Conservation (phyloP, 2,797 vertebrate genomes). For the Labeo calbasu region DNA sequence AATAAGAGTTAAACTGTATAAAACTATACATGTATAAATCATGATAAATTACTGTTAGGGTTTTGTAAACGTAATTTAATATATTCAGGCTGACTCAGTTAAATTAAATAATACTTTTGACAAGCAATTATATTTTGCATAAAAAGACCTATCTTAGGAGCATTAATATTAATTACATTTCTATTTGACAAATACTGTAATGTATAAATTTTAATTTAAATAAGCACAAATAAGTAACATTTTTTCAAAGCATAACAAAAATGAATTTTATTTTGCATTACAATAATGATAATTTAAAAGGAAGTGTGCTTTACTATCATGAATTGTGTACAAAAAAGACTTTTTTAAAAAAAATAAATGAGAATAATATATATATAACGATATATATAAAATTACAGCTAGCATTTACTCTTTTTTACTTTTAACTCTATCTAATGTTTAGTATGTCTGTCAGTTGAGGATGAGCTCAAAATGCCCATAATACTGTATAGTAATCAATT, state of each 20-base stretch:
- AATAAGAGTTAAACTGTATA: not conserved
- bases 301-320: not conserved
- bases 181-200: not conserved
- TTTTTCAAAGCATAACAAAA: not conserved
- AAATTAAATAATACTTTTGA: not conserved
- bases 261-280: not conserved
- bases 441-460: not conserved
- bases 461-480: not conserved
- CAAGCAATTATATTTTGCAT: not conserved
- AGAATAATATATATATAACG: too few species aligned
- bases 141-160: not conserved
- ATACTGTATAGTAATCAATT: not conserved
- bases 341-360: too few species aligned
- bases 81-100: not conserved
- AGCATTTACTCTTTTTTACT: not conserved
- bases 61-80: not conserved
- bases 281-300: not conserved
- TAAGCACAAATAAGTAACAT: not conserved
- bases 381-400: not conserved
- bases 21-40: not conserved
- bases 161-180: not conserved
- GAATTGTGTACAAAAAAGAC: not conserved
- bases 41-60: not conserved
- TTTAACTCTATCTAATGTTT: not conserved
- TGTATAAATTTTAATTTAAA: not conserved